Conservation (phyloP, 2,113 vertebrate species). For the Galemys pyrenaicus region DNA sequence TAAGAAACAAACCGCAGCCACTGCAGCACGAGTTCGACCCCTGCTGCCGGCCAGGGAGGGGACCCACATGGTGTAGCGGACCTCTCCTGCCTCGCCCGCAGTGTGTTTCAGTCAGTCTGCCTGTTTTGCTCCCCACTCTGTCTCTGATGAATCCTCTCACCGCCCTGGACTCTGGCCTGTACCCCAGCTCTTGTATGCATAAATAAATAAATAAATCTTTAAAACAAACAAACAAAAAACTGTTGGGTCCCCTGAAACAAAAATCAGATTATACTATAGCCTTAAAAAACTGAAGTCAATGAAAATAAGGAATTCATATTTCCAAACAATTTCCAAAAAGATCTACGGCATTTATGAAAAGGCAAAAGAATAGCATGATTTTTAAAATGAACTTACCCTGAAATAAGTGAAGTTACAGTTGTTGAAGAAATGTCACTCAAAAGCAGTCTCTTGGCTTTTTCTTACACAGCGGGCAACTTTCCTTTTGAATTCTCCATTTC, state of each 20-base stretch:
- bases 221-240: no score
- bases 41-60: no score
- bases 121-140: no score
- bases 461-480: constrained; percentile 99
- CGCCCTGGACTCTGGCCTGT: no score
- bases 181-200: no score
- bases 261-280: background rate
- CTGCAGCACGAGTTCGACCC: no score
- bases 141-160: no score
- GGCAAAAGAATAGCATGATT: background rate
- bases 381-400: constrained; percentile 90
- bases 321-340: background rate
- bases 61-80: no score
- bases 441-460: constrained; percentile 99
- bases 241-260: background rate
- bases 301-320: constrained; percentile 22
- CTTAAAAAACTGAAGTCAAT: background rate
- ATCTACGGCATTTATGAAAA: background rate
- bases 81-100: no score
- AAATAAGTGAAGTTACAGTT: constrained; percentile 95
- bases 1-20: no score
- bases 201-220: no score
- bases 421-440: constrained; percentile 96
- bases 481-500: constrained; percentile 99
- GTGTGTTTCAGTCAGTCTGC: no score